Base-by-base conservation (phyloP, 2,888 invertebrate species). In the Boloria euphrosyne region DNA sequence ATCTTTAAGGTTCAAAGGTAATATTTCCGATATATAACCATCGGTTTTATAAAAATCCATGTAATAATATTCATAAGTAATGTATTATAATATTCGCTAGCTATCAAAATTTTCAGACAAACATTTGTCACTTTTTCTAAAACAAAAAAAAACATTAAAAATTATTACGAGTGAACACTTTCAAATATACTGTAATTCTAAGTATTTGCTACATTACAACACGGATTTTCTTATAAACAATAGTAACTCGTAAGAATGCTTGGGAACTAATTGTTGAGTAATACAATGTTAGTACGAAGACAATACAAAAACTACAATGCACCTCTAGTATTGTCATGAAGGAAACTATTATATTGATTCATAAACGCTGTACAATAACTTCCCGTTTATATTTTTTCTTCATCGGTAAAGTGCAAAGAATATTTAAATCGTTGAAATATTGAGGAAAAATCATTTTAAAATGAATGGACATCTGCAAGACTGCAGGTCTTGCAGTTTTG, bases 261-360 rank as follows among this genome's bases (percentile, higher is more conserved):
- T 49, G 58, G 49, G 31, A 59, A 59, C 58, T 49, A 47, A 59
- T 59, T 59, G 58, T 59, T 59, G 49, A 17, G 49, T 16, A 49
- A 49, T 17, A 58, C 47, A 47, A 58, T 47, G 58, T 46, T 27
- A 58, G 16, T 31, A 47, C 17, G 31, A 55, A 55, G 44, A 55
- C 44, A 55, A 55, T 22, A 44, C 55, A 55, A 43, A 54, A 43
- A 55, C n/a, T n/a, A n/a, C 44, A 22, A 55, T 55, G 22, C 22
- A 44, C 44, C 2, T 53, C n/a, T n/a, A 55, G 55, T 55, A 22
- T 55, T 55, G 44, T 55, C 44, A 44, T 44, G 13, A 55, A 44
- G 55, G 18, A 55, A 55, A 55, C 55, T 44, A 55, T 55, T 55
- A n/a, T n/a, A 55, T 55, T 22, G 44, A 55, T 55, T 55, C 22